Evolutionary conservation across 2,797 vertebrate genomes (phyloP), one percentile per base, ranked within the genome.

Genomic region (Amblyopsis hoosieri): DNA sequence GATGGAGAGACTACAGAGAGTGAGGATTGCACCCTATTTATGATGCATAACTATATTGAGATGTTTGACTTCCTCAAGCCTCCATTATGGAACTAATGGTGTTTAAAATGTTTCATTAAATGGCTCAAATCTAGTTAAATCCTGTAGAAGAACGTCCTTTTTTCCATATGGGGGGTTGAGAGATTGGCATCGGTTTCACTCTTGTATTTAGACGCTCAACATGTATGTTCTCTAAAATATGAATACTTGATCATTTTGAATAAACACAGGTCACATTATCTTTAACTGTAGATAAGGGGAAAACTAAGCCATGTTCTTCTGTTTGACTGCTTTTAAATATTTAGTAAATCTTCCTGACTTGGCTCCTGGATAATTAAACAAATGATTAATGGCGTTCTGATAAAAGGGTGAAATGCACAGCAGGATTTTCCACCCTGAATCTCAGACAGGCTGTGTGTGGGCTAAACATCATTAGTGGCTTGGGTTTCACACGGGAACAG

Each of bases 401-500:
- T 13, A 47, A 11, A 46, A 13, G 42, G 46, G 42, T 12, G 45
- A 19, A 31, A 15, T 4, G 45, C 3, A 33, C 8, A 10, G 15
- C 1, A 11, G 23, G n/a, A 1, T 60, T 70, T 45, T 49, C n/a
- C n/a, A 13, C 52, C 6, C 56, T 45, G 8, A 4, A 23, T 57
- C 33, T 46, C 3, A 3, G 0, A 49, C 17, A 45, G 17, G 19
- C 4, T 14, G 48, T 4, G 12, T 51, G 13, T 0, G 0, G 56
- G 13, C 23, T 42, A 56, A 15, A 58, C 37, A 57, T 45, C 19
- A 2, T 42, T 31, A 50, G 19, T 56, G 8, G 60, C 17, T 53
- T 57, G 47, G n/a, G n/a, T 54, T 69, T 72, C 51, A 54, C 46
- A 23, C 14, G 2, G 12, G 12, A 66, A 23, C 15, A 54, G 52